Evolutionary conservation across 2,797 vertebrate species (phyloP).

Genomic region (Falco naumanni): DNA sequence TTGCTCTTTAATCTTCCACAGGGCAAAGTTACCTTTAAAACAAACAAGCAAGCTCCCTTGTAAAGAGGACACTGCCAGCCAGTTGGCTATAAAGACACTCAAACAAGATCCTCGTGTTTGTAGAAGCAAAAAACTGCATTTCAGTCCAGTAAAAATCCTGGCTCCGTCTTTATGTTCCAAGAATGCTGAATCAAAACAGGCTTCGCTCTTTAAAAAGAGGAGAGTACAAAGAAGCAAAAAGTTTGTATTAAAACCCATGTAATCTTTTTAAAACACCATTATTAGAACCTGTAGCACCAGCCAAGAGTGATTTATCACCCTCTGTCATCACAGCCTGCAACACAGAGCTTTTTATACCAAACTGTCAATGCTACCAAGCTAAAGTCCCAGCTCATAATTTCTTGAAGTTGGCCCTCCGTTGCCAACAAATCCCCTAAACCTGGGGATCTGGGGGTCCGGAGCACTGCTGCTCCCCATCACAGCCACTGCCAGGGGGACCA

Average conservation of each 20-base stretch:
- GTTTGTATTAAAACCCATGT: constrained; percentile 43
- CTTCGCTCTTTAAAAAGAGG: neutral
- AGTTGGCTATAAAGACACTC: neutral
- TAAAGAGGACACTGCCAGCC: neutral
- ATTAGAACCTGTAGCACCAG: constrained; percentile 47
- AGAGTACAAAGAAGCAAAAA: constrained; percentile 44
- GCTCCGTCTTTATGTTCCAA: neutral
- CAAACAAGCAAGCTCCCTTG: neutral
- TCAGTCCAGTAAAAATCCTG: constrained; percentile 33
- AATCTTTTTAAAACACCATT: constrained; percentile 50
- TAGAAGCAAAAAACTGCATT: neutral
- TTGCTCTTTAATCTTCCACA: neutral
- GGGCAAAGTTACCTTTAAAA: constrained; percentile 18
- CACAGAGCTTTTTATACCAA: constrained; percentile 49
- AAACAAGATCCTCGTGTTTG: neutral
- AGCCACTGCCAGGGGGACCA: neutral
- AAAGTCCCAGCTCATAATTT: constrained; percentile 8
- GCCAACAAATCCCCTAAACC: constrained; percentile 24
- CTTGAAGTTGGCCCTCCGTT: neutral
- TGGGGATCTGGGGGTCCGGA: neutral
- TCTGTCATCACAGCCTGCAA: constrained; percentile 35
- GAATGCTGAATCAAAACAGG: constrained; percentile 44
- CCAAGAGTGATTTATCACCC: constrained; percentile 50
- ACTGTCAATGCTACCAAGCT: constrained; percentile 38
- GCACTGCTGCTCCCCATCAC: neutral